phyloP scores from a whole-genome alignment of 35 echinoderm and acorn worm genomes.

The Heliocidaris erythrogramma region DNA sequence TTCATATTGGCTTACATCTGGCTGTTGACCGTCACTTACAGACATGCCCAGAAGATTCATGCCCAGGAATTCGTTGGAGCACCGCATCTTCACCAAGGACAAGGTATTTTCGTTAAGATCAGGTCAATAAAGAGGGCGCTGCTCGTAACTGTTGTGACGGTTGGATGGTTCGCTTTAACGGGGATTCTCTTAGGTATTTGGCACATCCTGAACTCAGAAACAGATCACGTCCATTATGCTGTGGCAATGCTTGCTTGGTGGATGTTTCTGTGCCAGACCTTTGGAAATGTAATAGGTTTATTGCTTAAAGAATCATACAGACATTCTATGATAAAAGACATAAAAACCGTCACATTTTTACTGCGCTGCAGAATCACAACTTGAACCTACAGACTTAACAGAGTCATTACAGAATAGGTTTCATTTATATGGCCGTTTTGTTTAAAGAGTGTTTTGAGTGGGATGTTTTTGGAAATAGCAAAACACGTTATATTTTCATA shows the following conservation, averaged over 20 bases:
- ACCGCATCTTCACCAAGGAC: not conserved
- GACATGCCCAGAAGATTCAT: not conserved
- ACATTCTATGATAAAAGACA: not conserved
- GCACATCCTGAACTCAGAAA: not conserved
- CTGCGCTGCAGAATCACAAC: not conserved
- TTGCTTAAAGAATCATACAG: not conserved
- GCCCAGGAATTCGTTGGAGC: not conserved
- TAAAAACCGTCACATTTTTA: not conserved
- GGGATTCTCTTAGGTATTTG: not conserved
- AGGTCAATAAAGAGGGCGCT: not conserved
- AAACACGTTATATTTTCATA: no score
- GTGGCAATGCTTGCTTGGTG: not conserved
- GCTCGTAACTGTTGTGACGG: not conserved
- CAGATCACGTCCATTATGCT: not conserved
- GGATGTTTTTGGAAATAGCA: no score
- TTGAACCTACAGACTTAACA: no score
- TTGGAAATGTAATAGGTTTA: not conserved
- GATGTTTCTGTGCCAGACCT: not conserved
- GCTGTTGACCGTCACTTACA: not conserved
- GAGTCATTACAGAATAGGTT: no score
- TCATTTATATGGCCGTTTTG: no score
- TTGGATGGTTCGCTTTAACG: not conserved
- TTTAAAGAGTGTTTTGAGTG: no score
- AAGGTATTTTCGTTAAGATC: not conserved
- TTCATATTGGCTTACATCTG: not conserved